Percentiles rank a stretch among this genome's conserved stretches.
phyloP scores from a whole-genome alignment of 2,888 invertebrate genomes.

The Junonia oenone region DNA sequence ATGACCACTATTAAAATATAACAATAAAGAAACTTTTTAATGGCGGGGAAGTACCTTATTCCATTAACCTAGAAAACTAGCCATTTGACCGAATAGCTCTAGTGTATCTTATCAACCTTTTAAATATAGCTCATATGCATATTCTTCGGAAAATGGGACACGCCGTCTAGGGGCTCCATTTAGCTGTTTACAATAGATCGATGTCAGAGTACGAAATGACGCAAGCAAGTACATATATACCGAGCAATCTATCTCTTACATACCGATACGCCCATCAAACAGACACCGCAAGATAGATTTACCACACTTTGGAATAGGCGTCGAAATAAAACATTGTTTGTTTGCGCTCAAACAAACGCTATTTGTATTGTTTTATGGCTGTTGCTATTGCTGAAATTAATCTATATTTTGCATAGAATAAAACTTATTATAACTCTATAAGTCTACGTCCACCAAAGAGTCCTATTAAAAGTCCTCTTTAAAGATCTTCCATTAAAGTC shows the following conservation, averaged over 20 bases:
- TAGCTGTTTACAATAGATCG: conserved; percentile 14
- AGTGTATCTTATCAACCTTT: background rate
- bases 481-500: no score
- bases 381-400: background rate
- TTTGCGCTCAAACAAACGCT: background rate
- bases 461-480: no score
- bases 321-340: background rate
- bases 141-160: conserved; percentile 1
- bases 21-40: background rate
- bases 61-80: background rate
- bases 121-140: background rate
- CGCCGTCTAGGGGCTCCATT: background rate
- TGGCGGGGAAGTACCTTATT: background rate
- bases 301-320: background rate
- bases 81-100: background rate
- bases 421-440: no score
- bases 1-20: background rate
- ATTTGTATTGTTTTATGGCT: background rate
- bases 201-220: conserved; percentile 8
- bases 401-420: background rate
- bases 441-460: no score
- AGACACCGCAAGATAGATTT: background rate
- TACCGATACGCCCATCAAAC: background rate
- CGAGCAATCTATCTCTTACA: background rate
- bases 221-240: background rate